Evolutionary conservation across 2,797 vertebrate genomes (phyloP).

Genomic region (Ceryle rudis): DNA sequence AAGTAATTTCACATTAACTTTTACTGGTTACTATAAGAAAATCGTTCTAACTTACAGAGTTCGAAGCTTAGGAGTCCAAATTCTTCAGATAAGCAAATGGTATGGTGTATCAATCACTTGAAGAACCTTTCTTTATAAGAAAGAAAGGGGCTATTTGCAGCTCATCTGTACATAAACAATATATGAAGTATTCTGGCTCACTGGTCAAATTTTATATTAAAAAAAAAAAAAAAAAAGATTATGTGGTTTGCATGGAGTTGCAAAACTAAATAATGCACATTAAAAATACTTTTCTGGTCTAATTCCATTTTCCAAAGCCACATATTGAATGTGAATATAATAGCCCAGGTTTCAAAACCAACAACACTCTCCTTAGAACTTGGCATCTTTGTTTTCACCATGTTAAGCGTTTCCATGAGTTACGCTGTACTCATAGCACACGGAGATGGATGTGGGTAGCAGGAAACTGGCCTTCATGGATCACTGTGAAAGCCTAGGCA

Average conservation of each 20-base stretch:
- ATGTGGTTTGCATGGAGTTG: constrained; percentile 63
- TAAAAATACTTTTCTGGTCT: constrained; percentile 51
- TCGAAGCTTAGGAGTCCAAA: neutral
- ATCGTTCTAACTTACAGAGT: neutral
- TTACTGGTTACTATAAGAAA: neutral
- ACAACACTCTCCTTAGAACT: neutral
- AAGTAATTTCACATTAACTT: neutral
- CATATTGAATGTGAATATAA: constrained; percentile 38
- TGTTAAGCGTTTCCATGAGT: constrained; percentile 14
- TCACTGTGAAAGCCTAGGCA: neutral
- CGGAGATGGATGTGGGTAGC: neutral
- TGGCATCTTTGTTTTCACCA: constrained; percentile 24
- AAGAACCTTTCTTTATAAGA: neutral
- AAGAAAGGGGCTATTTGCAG: neutral
- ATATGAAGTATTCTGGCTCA: constrained; percentile 35
- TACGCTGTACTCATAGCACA: neutral
- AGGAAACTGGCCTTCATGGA: neutral
- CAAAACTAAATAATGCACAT: constrained; percentile 50
- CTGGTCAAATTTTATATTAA: constrained; percentile 30
- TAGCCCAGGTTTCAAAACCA: constrained; percentile 21
- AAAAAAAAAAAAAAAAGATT: neutral
- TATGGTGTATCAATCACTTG: neutral
- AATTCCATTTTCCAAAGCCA: constrained; percentile 50
- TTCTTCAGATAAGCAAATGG: neutral
- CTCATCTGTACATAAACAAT: neutral